Conservation (phyloP, 2,113 vertebrate genomes). For the Agapornis roseicollis region DNA sequence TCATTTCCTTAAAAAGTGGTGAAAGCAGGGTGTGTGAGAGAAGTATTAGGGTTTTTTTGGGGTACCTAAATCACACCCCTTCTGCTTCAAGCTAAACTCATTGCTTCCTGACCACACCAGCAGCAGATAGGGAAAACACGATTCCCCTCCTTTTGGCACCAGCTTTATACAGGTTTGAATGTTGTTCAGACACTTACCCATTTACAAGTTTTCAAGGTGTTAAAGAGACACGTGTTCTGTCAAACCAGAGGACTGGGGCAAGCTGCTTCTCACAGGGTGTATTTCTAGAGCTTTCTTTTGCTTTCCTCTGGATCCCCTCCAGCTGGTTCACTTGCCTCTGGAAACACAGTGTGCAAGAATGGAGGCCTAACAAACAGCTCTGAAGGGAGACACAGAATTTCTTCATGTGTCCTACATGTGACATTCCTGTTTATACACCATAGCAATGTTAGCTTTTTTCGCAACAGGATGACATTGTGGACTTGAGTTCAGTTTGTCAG, state of each 20-base stretch:
- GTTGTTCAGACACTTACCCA: not conserved
- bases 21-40: accelerated
- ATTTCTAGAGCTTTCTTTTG: conserved; percentile 41
- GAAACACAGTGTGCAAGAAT: not conserved
- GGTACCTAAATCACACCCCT: not conserved
- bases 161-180: not conserved
- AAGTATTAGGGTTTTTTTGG: not conserved
- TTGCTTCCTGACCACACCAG: not conserved
- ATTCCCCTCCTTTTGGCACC: not conserved
- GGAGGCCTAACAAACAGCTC: not conserved
- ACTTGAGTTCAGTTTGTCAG: conserved; percentile 48
- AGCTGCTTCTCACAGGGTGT: not conserved
- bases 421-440: conserved; percentile 25
- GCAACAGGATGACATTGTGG: conserved; percentile 47
- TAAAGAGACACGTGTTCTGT: not conserved
- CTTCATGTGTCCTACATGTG: not conserved
- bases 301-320: not conserved
- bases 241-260: not conserved
- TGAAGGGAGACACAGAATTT: not conserved
- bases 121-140: not conserved
- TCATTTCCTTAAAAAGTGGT: not conserved
- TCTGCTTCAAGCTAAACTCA: not conserved
- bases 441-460: conserved; percentile 62
- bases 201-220: not conserved
- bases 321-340: not conserved